These are phyloP conservation scores for Calameuta idolon DNA, from an alignment of 2,888 invertebrate species.

Conservation along the genomic window DNA sequence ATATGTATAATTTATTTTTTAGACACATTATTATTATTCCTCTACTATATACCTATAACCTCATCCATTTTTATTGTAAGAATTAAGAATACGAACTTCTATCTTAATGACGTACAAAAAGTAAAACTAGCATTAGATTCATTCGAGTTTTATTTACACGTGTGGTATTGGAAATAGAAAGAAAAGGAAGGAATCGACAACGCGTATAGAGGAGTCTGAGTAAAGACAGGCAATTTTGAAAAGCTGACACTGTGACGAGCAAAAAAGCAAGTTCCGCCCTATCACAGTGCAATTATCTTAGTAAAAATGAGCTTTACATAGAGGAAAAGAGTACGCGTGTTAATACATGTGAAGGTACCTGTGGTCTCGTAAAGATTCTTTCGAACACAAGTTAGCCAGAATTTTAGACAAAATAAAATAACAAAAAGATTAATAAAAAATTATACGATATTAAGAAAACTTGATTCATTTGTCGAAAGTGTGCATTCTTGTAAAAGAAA, in stretches of 20 bases:
- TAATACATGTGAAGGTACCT: conserved; percentile 18
- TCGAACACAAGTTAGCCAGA: neutral
- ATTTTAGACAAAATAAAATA: neutral
- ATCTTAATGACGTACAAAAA: neutral
- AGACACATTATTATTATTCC: neutral
- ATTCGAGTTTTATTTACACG: neutral
- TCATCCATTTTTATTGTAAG: neutral
- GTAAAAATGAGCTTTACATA: conserved; percentile 57
- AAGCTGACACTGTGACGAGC: neutral
- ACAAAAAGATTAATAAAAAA: neutral
- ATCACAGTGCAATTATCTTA: conserved; percentile 58
- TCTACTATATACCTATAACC: neutral
- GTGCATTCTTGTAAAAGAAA: neutral
- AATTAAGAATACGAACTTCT: neutral
- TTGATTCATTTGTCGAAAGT: conserved; percentile 43
- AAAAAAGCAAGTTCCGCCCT: conserved; percentile 27
- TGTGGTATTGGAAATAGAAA: neutral
- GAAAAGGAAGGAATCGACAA: neutral
- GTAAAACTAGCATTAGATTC: neutral
- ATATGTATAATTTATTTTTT: neutral
- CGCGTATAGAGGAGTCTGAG: neutral
- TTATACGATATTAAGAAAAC: conserved; percentile 17
- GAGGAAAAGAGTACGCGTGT: conserved; percentile 17
- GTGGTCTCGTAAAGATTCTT: conserved; percentile 13
- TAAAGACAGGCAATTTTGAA: neutral